phyloP scores from a whole-genome alignment of 2,113 vertebrate species.

The Himantopus leucocephalus region DNA sequence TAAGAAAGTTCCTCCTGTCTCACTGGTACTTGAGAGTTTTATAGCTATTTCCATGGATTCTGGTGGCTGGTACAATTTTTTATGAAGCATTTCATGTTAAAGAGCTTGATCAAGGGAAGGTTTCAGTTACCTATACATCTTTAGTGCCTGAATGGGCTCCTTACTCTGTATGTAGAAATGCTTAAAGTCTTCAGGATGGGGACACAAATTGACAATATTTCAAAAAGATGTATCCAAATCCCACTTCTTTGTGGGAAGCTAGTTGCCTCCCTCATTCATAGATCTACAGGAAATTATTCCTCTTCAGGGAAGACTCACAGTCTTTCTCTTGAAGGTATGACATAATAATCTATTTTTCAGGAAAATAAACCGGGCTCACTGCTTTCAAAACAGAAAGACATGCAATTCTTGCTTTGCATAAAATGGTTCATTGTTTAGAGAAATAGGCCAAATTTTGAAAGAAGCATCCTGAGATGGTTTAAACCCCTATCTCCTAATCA shows the following conservation, averaged over 20 bases:
- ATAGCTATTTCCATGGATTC: not conserved
- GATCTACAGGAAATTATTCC: not conserved
- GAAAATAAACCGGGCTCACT: not conserved
- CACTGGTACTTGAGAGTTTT: not conserved
- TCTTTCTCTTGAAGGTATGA: not conserved
- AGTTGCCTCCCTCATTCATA: not conserved
- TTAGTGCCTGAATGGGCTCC: not conserved
- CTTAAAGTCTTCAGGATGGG: not conserved
- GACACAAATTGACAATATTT: not conserved
- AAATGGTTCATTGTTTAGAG: not conserved
- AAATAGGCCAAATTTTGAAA: not conserved
- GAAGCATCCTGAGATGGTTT: not conserved
- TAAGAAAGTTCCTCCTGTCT: not conserved
- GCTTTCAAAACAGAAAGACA: not conserved
- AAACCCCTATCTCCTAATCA: not conserved
- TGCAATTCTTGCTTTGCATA: not conserved
- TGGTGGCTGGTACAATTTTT: not conserved
- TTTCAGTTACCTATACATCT: not conserved
- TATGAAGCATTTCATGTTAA: not conserved
- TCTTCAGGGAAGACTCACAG: not conserved
- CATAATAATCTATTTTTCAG: not conserved
- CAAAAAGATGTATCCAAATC: not conserved
- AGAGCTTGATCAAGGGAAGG: not conserved
- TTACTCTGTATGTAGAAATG: not conserved
- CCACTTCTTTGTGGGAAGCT: not conserved